Percentiles rank a stretch among this genome's conserved stretches.
phyloP scores from a whole-genome alignment of 1,140 invertebrate species.

The Steinernema feltiae region DNA sequence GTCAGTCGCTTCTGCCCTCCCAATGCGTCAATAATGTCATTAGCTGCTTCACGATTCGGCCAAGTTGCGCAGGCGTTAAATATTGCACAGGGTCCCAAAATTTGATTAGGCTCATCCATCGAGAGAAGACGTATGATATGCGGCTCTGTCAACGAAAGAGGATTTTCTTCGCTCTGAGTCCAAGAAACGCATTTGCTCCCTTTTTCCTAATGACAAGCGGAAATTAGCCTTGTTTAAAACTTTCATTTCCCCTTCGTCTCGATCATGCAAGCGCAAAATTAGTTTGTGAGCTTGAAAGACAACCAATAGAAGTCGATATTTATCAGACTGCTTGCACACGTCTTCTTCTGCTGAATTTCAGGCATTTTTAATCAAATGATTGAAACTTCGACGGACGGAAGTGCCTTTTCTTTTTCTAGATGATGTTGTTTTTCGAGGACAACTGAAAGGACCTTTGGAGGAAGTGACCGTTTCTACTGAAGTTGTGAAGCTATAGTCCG shows the following conservation, averaged over 20 bases:
- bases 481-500: background rate
- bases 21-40: no score
- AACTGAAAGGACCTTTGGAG: no score
- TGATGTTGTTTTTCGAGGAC: no score
- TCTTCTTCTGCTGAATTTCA: background rate
- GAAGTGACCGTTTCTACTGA: no score
- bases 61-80: no score
- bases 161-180: background rate
- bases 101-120: no score
- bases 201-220: background rate
- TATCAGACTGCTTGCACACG: background rate
- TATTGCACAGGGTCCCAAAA: no score
- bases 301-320: background rate
- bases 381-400: background rate
- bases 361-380: no score
- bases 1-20: no score
- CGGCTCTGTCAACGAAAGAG: no score
- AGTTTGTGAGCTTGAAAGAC: background rate
- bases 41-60: no score
- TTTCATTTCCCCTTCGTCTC: background rate
- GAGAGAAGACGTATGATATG: no score
- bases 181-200: background rate
- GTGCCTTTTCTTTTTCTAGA: background rate
- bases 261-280: background rate
- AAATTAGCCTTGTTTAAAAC: conserved; percentile 10